phyloP scores from a whole-genome alignment of 1,140 invertebrate species.

The Prorops nasuta region DNA sequence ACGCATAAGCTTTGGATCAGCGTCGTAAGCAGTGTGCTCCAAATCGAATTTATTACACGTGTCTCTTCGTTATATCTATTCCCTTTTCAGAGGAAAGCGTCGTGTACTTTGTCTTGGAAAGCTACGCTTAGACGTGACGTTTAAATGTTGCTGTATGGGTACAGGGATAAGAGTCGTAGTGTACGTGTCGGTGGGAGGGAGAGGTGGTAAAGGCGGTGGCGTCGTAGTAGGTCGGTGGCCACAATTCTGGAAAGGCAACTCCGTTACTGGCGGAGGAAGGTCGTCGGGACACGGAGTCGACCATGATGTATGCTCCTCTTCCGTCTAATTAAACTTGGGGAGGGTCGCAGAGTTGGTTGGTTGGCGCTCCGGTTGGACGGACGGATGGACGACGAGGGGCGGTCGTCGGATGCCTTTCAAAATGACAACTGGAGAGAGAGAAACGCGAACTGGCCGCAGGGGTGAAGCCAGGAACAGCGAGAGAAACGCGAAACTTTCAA shows the following conservation, averaged over 20 bases:
- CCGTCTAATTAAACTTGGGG: slow-evolving; percentile 44
- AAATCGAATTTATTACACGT: too few relatives aligned
- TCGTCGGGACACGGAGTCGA: slow-evolving; percentile 33
- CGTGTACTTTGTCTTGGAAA: too few relatives aligned
- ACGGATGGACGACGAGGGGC: slow-evolving; percentile 27
- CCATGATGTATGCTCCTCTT: slow-evolving; percentile 40
- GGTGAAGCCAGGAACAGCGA: not conserved
- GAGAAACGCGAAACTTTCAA: too few relatives aligned
- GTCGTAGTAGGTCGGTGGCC: slow-evolving; percentile 19
- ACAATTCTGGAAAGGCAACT: slow-evolving; percentile 33
- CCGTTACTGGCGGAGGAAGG: slow-evolving; percentile 26
- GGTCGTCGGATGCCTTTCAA: slow-evolving; percentile 32
- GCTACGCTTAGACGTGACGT: too few relatives aligned
- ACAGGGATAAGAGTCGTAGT: not conserved
- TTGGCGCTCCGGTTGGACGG: slow-evolving; percentile 20
- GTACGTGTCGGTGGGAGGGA: not conserved
- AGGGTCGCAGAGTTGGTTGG: slow-evolving; percentile 30
- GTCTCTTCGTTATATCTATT: too few relatives aligned
- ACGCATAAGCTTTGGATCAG: too few relatives aligned
- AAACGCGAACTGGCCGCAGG: too few relatives aligned
- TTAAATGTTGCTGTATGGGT: too few relatives aligned
- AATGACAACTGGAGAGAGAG: slow-evolving; percentile 30
- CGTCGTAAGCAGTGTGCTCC: too few relatives aligned
- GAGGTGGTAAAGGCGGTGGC: too few relatives aligned
- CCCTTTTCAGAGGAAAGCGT: too few relatives aligned